Percentiles rank a stretch among this genome's conserved stretches.
These are phyloP conservation scores for Nephrotoma appendiculata DNA, from an alignment of 2,888 invertebrate genomes.

Conservation along the genomic window DNA sequence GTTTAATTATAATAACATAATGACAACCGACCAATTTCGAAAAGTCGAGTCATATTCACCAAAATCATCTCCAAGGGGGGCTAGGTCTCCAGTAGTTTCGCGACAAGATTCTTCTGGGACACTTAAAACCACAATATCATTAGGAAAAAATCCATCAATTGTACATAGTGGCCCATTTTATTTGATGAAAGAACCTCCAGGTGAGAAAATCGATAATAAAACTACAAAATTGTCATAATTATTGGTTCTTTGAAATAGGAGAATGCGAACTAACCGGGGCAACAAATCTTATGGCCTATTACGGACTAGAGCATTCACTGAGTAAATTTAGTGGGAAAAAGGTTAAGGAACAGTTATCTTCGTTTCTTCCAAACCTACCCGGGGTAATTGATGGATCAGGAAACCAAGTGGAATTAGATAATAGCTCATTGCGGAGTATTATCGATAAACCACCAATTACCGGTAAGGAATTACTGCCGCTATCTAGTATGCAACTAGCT, in stretches of 20 bases:
- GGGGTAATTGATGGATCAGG: slow-evolving; percentile 92
- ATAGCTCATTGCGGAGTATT: slow-evolving; percentile 79
- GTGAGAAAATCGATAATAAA: slow-evolving; percentile 31
- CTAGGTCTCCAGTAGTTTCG: slow-evolving; percentile 88
- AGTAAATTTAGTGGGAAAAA: slow-evolving; percentile 96
- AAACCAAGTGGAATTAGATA: slow-evolving; percentile 45
- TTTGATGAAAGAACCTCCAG: slow-evolving; percentile 92
- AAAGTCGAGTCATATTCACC: slow-evolving; percentile 91
- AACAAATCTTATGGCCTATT: slow-evolving; percentile 91
- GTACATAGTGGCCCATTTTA: slow-evolving; percentile 97
- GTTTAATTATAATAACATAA: slow-evolving; percentile 43
- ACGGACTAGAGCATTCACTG: slow-evolving; percentile 93
- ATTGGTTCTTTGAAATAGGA: slow-evolving; percentile 36
- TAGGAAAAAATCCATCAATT: slow-evolving; percentile 93
- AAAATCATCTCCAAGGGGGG: slow-evolving; percentile 88
- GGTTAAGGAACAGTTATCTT: slow-evolving; percentile 85
- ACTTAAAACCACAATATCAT: slow-evolving; percentile 90
- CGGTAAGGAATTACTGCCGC: slow-evolving; percentile 75
- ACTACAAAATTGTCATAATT: slow-evolving; percentile 1
- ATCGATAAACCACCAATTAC: slow-evolving; percentile 92
- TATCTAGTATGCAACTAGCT: slow-evolving; percentile 76
- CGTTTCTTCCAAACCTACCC: slow-evolving; percentile 88
- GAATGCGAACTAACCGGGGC: slow-evolving; percentile 91
- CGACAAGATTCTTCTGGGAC: slow-evolving; percentile 95
- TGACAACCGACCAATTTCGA: slow-evolving; percentile 86